phyloP scores from a whole-genome alignment of 2,888 invertebrate genomes.

The Ormia ochracea region DNA sequence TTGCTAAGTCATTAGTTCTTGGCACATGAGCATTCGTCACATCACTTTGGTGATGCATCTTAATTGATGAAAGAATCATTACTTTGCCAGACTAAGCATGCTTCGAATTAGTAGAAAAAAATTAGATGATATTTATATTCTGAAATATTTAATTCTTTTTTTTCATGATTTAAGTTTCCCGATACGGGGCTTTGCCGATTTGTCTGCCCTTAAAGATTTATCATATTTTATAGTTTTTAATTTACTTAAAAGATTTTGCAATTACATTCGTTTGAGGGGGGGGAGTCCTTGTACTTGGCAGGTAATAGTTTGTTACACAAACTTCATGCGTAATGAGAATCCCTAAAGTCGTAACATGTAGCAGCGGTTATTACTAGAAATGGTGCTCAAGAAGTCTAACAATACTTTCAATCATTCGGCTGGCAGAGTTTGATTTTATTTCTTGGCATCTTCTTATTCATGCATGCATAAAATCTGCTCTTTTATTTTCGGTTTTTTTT shows the following conservation, averaged over 20 bases:
- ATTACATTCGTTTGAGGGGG: too few relatives aligned
- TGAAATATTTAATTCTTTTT: too few relatives aligned
- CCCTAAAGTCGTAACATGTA: not conserved
- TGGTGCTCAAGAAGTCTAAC: conserved; percentile 2
- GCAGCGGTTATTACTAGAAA: not conserved
- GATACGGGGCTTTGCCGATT: too few relatives aligned
- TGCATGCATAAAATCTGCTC: conserved; percentile 36
- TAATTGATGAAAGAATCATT: conserved; percentile 14
- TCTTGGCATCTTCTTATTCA: conserved; percentile 23
- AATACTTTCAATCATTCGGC: conserved; percentile 15
- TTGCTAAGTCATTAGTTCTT: conserved; percentile 17
- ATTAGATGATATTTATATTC: too few relatives aligned
- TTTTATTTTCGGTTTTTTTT: not conserved
- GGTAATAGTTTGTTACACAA: too few relatives aligned
- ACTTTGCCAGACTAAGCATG: not conserved
- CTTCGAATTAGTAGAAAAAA: not conserved
- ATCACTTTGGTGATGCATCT: conserved; percentile 14
- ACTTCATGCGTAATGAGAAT: too few relatives aligned
- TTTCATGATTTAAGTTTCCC: too few relatives aligned
- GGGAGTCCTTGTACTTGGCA: too few relatives aligned
- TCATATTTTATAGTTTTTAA: too few relatives aligned
- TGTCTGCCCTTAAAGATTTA: too few relatives aligned
- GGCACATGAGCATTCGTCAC: not conserved
- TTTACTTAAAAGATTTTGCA: too few relatives aligned
- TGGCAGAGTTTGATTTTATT: not conserved